Percentiles rank a stretch among this genome's conserved stretches.
These are phyloP conservation scores for Gambelia wislizenii DNA, from an alignment of 2,797 vertebrate genomes.

Conservation along the genomic window DNA sequence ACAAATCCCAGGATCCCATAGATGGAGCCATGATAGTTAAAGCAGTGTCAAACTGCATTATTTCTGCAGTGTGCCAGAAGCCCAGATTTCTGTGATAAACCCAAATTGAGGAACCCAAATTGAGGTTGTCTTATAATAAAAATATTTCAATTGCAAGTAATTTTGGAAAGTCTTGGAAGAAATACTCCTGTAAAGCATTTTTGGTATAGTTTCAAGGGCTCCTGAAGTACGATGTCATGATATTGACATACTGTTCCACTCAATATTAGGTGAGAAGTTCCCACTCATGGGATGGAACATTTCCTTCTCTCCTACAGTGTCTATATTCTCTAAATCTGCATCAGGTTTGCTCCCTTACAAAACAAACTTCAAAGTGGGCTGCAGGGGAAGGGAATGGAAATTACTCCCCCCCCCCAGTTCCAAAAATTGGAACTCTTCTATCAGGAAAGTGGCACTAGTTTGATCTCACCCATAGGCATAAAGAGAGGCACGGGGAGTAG, in stretches of 20 bases:
- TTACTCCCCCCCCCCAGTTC: no score
- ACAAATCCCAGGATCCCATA: no score
- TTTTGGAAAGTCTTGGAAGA: not conserved
- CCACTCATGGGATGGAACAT: not conserved
- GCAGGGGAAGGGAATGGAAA: not conserved
- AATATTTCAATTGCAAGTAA: not conserved
- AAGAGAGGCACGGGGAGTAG: not conserved
- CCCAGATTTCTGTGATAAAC: not conserved
- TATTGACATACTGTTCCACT: not conserved
- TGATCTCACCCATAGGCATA: not conserved
- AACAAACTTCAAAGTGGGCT: not conserved
- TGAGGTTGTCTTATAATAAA: not conserved
- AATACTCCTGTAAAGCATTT: not conserved
- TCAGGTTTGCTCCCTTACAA: not conserved
- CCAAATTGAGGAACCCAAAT: not conserved
- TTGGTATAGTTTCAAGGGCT: fast-evolving
- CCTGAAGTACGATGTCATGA: not conserved
- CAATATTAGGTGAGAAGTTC: not conserved
- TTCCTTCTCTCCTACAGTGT: not conserved
- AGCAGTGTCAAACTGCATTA: no score
- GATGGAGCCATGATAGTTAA: no score
- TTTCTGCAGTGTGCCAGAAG: no score
- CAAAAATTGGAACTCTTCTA: not conserved
- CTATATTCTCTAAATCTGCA: not conserved
- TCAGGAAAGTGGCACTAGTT: not conserved